Conservation (phyloP, 2,888 invertebrate species). For the Nomada ferruginata region DNA sequence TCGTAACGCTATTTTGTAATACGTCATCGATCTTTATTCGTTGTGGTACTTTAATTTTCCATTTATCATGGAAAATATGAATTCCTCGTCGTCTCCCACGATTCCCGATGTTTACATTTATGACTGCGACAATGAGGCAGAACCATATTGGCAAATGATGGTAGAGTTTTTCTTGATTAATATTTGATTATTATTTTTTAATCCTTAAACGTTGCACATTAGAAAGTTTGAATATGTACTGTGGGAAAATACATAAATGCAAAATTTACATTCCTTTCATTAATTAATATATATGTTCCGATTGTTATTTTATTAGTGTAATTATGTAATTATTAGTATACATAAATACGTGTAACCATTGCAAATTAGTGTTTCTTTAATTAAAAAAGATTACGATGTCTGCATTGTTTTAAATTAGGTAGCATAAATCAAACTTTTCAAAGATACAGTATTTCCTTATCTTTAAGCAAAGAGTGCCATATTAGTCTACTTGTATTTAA, state of each 20-base stretch:
- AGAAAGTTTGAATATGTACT: neutral
- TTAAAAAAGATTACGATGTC: neutral
- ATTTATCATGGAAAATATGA: slow-evolving; percentile 45
- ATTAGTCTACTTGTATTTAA: slow-evolving; percentile 19
- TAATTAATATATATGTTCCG: neutral
- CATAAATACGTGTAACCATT: neutral
- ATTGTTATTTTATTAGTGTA: slow-evolving; percentile 2
- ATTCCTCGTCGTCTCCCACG: slow-evolving; percentile 41
- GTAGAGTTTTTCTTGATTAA: slow-evolving; percentile 47
- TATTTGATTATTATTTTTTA: neutral
- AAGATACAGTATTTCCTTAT: slow-evolving; percentile 30
- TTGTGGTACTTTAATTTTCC: neutral
- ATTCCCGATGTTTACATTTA: slow-evolving; percentile 77
- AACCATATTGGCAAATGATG: slow-evolving; percentile 80
- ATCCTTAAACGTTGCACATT: slow-evolving; percentile 17
- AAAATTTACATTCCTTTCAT: slow-evolving; percentile 6
- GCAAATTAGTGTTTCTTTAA: slow-evolving; percentile 3
- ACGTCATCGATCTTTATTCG: neutral
- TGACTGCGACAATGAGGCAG: slow-evolving; percentile 78
- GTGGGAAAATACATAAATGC: neutral
- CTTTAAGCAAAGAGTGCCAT: slow-evolving; percentile 29
- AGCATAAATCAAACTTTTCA: neutral
- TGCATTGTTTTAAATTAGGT: neutral
- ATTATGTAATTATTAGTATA: slow-evolving; percentile 16
- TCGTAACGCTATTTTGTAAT: neutral